Evolutionary conservation across 2,888 invertebrate species (phyloP).

Genomic region (Epirrita christyi): DNA sequence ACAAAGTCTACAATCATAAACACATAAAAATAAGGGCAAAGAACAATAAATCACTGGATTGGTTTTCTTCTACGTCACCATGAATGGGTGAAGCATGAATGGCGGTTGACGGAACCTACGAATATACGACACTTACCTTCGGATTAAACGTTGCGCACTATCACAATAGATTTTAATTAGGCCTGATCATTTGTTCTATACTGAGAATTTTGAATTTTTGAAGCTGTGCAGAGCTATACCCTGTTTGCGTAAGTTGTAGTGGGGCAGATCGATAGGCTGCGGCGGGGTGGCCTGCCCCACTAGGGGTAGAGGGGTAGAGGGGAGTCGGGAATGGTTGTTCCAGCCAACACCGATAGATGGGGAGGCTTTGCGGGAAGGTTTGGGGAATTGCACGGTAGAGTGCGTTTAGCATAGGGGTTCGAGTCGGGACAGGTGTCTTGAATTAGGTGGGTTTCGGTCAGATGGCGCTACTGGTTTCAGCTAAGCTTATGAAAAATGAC

Average conservation of each 20-base stretch:
- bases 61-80: slow-evolving; percentile 61
- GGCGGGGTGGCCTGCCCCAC: slow-evolving; percentile 29
- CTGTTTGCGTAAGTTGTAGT: slow-evolving; percentile 71
- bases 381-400: slow-evolving; percentile 29
- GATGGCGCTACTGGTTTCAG: slow-evolving; percentile 34
- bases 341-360: slow-evolving; percentile 68
- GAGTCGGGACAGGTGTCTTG: not conserved
- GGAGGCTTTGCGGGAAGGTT: slow-evolving; percentile 49
- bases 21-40: slow-evolving; percentile 45
- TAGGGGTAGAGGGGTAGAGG: slow-evolving; percentile 45
- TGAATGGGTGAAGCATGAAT: slow-evolving; percentile 59
- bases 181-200: slow-evolving; percentile 55
- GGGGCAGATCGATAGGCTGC: slow-evolving; percentile 72
- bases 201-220: slow-evolving; percentile 55
- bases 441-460: slow-evolving; percentile 3
- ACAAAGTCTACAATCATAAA: slow-evolving; percentile 39
- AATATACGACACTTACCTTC: slow-evolving; percentile 60
- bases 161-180: slow-evolving; percentile 51
- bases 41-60: slow-evolving; percentile 49
- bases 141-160: slow-evolving; percentile 27
- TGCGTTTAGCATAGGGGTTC: slow-evolving; percentile 22
- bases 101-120: slow-evolving; percentile 27
- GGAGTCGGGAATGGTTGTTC: slow-evolving; percentile 51
- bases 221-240: slow-evolving; percentile 61
- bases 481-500: not conserved